phyloP scores from a whole-genome alignment of 2,113 vertebrate species.

The Aegotheles bennettii region DNA sequence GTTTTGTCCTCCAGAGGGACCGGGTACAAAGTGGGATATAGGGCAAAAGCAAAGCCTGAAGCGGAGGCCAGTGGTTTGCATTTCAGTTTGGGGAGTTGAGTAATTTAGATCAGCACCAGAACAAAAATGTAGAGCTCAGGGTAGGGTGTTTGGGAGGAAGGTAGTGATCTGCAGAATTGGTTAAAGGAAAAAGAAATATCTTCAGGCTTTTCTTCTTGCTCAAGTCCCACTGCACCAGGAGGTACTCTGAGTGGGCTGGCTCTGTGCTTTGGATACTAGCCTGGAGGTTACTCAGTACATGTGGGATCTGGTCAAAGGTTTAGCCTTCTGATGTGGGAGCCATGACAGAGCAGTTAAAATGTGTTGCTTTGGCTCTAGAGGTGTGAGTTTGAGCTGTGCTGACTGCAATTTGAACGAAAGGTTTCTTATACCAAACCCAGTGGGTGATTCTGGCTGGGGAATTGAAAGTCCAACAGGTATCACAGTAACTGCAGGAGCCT shows the following conservation, averaged over 20 bases:
- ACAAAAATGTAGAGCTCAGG: background rate
- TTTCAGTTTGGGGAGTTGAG: background rate
- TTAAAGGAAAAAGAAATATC: background rate
- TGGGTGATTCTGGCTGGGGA: background rate
- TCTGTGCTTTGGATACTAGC: background rate
- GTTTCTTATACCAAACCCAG: background rate
- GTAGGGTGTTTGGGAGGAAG: background rate
- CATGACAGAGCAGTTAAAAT: background rate
- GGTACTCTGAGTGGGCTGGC: background rate
- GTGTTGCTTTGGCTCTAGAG: background rate
- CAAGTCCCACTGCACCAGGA: background rate
- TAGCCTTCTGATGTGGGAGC: background rate
- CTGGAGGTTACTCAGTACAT: background rate
- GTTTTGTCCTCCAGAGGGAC: conserved; percentile 10
- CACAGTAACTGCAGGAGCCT: background rate
- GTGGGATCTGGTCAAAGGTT: background rate
- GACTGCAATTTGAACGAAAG: background rate
- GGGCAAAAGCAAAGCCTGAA: background rate
- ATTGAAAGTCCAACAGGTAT: background rate
- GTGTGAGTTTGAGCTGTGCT: background rate
- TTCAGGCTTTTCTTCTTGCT: background rate
- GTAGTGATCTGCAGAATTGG: background rate
- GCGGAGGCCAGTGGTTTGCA: background rate
- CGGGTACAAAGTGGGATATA: background rate
- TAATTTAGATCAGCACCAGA: background rate